phyloP scores from a whole-genome alignment of 1,140 invertebrate genomes.

The Bombus consobrinus region DNA sequence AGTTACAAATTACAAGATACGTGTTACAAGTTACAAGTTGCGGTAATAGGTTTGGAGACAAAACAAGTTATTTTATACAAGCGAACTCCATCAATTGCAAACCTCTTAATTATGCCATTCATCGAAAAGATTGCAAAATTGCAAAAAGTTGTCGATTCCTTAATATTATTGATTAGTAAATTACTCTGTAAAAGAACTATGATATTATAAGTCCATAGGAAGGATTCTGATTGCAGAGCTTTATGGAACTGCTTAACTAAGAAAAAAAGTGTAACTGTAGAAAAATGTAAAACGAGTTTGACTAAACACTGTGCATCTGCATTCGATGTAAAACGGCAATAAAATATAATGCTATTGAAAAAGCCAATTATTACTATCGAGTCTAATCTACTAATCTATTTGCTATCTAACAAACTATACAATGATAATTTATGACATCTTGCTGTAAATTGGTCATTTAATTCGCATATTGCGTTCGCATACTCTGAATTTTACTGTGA shows the following conservation, averaged over 20 bases:
- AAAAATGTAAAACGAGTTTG: background rate
- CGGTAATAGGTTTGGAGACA: too few relatives aligned
- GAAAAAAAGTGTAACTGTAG: background rate
- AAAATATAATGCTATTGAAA: background rate
- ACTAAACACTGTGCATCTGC: background rate
- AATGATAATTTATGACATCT: background rate
- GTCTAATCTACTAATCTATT: background rate
- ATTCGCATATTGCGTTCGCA: background rate
- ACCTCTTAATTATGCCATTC: background rate
- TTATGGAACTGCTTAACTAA: background rate
- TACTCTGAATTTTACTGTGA: background rate
- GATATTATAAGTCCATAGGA: too few relatives aligned
- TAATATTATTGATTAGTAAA: background rate
- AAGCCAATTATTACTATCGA: background rate
- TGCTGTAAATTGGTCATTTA: background rate
- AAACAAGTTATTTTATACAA: too few relatives aligned
- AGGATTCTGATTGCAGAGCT: too few relatives aligned
- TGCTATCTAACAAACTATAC: background rate
- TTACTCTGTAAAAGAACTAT: background rate
- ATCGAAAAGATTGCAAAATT: background rate
- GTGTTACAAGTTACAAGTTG: too few relatives aligned
- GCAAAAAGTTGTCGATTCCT: background rate
- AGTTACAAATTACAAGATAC: background rate
- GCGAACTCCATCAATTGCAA: background rate
- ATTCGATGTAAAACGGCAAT: background rate